Conservation (phyloP, 2,113 vertebrate species). For the Myrmophylax atrothorax region DNA sequence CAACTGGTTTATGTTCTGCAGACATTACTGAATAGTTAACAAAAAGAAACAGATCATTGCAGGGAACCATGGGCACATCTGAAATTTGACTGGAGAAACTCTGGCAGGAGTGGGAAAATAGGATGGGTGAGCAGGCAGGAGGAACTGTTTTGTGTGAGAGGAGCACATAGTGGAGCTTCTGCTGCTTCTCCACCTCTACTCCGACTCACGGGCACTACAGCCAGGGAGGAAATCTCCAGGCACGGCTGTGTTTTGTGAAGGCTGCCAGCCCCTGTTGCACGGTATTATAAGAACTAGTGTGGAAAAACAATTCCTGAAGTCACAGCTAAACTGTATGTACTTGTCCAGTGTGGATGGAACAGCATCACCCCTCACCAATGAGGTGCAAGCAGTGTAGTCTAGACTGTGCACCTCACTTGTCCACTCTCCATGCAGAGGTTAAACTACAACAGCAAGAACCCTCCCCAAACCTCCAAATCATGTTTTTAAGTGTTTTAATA, state of each 20-base stretch:
- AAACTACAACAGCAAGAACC: background rate
- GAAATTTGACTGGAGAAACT: background rate
- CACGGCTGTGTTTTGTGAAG: background rate
- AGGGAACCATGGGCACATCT: background rate
- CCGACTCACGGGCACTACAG: rapidly evolving
- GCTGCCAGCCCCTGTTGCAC: background rate
- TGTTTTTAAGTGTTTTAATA: background rate
- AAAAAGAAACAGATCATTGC: rapidly evolving
- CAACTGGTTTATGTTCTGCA: background rate
- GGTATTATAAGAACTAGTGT: background rate
- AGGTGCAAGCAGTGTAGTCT: background rate
- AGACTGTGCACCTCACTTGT: background rate
- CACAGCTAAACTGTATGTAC: background rate
- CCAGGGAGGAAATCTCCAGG: background rate
- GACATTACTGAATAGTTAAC: background rate
- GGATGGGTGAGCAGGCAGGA: background rate
- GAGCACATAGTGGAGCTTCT: background rate
- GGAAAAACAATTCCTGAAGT: background rate
- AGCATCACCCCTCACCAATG: background rate
- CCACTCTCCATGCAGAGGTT: background rate
- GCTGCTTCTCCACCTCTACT: background rate
- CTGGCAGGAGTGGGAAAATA: rapidly evolving
- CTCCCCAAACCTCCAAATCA: background rate
- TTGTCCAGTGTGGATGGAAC: background rate
- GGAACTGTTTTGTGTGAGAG: background rate